phyloP scores from a whole-genome alignment of 1,140 invertebrate species.

The Fragariocoptes setiger region DNA sequence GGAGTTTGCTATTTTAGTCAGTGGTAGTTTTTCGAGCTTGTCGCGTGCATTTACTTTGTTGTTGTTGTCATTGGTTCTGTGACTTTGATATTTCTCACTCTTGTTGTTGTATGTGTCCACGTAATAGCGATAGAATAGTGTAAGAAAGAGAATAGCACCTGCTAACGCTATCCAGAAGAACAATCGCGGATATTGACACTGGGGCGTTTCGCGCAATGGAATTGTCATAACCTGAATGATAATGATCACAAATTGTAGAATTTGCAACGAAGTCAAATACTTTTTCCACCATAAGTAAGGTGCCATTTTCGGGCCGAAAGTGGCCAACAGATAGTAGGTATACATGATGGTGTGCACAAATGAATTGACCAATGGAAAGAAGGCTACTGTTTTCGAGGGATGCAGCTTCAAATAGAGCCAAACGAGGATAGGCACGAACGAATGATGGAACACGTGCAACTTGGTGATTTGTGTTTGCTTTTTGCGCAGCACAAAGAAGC shows the following conservation, averaged over 20 bases:
- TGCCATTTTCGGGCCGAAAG: conserved; percentile 21
- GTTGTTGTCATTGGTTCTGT: too few species aligned
- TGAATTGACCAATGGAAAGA: conserved; percentile 21
- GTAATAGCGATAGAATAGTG: not conserved
- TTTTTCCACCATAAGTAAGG: conserved; percentile 26
- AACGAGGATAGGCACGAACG: conserved; percentile 17
- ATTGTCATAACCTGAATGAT: conserved; percentile 15
- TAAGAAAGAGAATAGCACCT: not conserved
- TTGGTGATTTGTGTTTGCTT: conserved; percentile 55
- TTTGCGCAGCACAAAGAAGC: conserved; percentile 59
- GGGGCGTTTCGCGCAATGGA: not conserved
- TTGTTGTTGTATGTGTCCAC: not conserved
- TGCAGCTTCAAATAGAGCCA: conserved; percentile 23
- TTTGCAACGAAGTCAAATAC: conserved; percentile 23
- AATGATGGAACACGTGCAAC: conserved; percentile 57
- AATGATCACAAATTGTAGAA: conserved; percentile 15
- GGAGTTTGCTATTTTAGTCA: not conserved
- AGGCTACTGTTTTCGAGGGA: not conserved
- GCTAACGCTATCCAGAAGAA: not conserved
- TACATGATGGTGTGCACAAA: conserved; percentile 28
- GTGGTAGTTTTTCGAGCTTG: too few species aligned
- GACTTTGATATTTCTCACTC: not conserved
- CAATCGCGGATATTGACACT: not conserved
- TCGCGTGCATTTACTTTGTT: not conserved
- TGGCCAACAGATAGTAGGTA: conserved; percentile 22